Evolutionary conservation across 2,888 invertebrate genomes (phyloP).

Genomic region (Entomobrya multifasciata): DNA sequence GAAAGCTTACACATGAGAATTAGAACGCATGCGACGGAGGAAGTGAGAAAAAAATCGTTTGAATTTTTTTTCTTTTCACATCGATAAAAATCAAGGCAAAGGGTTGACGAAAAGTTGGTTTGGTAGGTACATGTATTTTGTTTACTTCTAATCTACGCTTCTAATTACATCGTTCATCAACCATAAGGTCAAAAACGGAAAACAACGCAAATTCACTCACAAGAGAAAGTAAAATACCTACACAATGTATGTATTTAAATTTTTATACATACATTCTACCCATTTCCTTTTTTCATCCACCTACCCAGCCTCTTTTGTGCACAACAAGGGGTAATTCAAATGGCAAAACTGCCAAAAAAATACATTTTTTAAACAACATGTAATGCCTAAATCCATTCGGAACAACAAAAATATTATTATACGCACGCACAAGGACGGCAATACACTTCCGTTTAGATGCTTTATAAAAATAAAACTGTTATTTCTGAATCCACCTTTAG

Average conservation of each 20-base stretch:
- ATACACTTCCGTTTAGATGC: not conserved
- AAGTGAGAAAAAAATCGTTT: not conserved
- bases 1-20: not conserved
- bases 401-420: not conserved
- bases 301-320: too few species aligned
- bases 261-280: not conserved
- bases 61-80: too few species aligned
- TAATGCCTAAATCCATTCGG: not conserved
- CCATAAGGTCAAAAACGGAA: not conserved
- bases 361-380: too few species aligned
- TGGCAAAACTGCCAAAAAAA: too few species aligned
- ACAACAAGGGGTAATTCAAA: too few species aligned
- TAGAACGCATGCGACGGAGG: not conserved
- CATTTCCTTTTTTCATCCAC: not conserved
- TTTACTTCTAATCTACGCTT: not conserved
- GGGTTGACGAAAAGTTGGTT: too few species aligned
- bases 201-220: not conserved
- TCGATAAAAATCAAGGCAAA: conserved; percentile 1
- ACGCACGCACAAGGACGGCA: not conserved
- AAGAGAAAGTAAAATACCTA: not conserved
- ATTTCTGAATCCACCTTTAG: too few species aligned
- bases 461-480: not conserved
- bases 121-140: too few species aligned
- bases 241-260: too few species aligned
- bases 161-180: not conserved